These are phyloP conservation scores for Bradypodion ventrale DNA, from an alignment of 2,797 vertebrate genomes.

Conservation along the genomic window DNA sequence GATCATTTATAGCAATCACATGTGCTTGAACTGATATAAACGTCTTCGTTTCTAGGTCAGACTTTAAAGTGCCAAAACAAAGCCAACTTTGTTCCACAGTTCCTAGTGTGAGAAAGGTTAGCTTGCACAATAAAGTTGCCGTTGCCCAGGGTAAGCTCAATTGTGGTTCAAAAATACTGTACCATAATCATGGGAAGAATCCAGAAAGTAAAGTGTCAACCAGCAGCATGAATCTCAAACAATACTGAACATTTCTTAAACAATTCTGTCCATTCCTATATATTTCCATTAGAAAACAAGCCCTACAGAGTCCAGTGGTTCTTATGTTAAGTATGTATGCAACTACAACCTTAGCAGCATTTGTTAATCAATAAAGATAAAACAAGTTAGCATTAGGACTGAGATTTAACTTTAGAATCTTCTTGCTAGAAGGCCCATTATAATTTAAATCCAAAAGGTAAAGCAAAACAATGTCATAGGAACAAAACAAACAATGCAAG, in stretches of 20 bases:
- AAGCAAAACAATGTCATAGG: accelerated
- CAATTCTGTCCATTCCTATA: neutral
- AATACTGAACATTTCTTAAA: neutral
- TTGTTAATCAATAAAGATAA: neutral
- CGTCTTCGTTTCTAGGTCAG: too few relatives aligned
- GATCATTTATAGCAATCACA: too few relatives aligned
- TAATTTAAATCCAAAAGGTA: accelerated
- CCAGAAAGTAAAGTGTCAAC: neutral
- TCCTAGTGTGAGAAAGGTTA: too few relatives aligned
- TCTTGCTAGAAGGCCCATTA: neutral
- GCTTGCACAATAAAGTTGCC: too few relatives aligned
- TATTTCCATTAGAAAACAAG: neutral
- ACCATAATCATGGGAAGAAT: too few relatives aligned
- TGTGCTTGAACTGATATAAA: too few relatives aligned
- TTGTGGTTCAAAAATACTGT: too few relatives aligned
- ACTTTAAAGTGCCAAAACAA: too few relatives aligned
- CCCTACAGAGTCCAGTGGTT: neutral
- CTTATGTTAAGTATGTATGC: neutral
- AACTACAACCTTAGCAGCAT: neutral
- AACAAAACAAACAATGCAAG: neutral
- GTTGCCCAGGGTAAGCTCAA: too few relatives aligned
- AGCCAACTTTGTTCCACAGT: too few relatives aligned
- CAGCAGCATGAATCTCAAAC: neutral
- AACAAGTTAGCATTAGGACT: neutral
- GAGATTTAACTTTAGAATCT: neutral